phyloP scores from a whole-genome alignment of 1,140 invertebrate species.

The Hermetia illucens region DNA sequence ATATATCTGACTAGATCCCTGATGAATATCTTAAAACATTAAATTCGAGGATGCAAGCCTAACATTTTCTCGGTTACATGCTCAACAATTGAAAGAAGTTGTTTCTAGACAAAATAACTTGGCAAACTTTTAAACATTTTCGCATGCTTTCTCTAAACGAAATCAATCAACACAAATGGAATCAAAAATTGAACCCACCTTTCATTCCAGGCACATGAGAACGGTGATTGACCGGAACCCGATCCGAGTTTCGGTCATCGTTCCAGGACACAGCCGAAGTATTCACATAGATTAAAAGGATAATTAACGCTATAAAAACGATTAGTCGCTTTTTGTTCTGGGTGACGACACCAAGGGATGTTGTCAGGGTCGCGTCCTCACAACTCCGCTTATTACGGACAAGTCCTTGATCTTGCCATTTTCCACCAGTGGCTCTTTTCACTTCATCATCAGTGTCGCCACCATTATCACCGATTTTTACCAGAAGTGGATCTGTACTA shows the following conservation, averaged over 20 bases:
- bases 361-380: too few species aligned
- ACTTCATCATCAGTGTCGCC: too few species aligned
- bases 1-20: not conserved
- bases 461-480: too few species aligned
- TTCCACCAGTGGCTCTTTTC: too few species aligned
- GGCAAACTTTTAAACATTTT: too few species aligned
- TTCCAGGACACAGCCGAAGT: conserved; percentile 1
- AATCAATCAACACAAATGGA: too few species aligned
- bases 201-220: conserved; percentile 22
- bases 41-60: not conserved
- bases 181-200: conserved; percentile 15
- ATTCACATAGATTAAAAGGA: conserved; percentile 4
- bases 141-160: too few species aligned
- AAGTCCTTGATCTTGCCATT: too few species aligned
- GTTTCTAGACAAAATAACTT: not conserved
- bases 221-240: conserved; percentile 14
- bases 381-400: too few species aligned
- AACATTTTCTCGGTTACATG: not conserved
- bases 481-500: too few species aligned
- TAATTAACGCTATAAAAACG: not conserved
- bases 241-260: not conserved
- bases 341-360: too few species aligned
- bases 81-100: not conserved
- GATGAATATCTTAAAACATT: not conserved
- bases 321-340: conserved; percentile 1